A percentile compares a stretch with the other conserved stretches of the same genome.
These are phyloP conservation scores for Microplitis demolitor DNA, from an alignment of 1,140 invertebrate genomes.

Conservation along the genomic window DNA sequence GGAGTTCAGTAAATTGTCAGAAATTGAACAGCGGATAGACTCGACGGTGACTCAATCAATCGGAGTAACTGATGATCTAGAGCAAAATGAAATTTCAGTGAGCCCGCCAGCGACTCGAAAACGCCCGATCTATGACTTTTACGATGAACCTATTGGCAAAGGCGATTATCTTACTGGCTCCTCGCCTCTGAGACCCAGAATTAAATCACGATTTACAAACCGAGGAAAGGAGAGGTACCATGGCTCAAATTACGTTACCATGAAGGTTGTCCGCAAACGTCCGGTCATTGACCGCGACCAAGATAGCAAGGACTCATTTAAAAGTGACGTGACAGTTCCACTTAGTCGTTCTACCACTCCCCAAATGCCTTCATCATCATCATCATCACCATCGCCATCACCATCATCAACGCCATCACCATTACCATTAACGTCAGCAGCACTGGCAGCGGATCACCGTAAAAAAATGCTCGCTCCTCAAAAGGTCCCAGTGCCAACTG, in stretches of 20 bases:
- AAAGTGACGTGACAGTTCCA: constrained; percentile 1
- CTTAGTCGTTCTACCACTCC: not conserved
- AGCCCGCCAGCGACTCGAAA: constrained; percentile 1
- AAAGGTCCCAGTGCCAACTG: not conserved
- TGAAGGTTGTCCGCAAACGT: constrained; percentile 21
- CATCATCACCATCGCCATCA: not conserved
- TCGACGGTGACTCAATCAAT: not conserved
- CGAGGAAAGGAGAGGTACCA: constrained; percentile 19
- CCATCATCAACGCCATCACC: not conserved
- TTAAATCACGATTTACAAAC: constrained; percentile 15
- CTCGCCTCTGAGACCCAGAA: not conserved
- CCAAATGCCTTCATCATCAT: not conserved
- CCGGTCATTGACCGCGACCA: constrained; percentile 13
- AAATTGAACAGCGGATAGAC: not conserved
- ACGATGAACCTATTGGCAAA: constrained; percentile 9
- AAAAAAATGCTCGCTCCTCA: not conserved
- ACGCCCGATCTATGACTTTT: not conserved
- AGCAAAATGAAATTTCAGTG: constrained; percentile 16
- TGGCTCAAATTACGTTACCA: constrained; percentile 16
- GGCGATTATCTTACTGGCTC: constrained; percentile 4
- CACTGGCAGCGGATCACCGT: not conserved
- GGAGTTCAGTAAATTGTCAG: not conserved
- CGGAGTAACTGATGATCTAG: not conserved
- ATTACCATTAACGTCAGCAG: not conserved
- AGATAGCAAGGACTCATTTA: constrained; percentile 5